Evolutionary conservation across 2,888 invertebrate genomes (phyloP), one percentile per base, ranked within the genome.

Genomic region (Nephrotoma appendiculata): DNA sequence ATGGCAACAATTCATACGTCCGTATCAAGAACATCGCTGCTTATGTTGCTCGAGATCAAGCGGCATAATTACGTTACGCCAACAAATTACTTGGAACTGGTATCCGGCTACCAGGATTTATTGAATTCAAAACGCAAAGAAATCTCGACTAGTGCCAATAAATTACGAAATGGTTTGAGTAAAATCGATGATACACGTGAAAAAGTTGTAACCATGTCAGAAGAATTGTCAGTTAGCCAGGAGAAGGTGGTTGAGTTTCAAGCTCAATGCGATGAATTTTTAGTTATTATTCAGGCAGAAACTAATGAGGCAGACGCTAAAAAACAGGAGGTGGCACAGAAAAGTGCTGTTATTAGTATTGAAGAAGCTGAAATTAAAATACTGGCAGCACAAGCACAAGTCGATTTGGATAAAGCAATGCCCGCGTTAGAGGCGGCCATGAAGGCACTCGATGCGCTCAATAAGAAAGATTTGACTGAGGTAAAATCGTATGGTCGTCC

Each of bases 401-500:
- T 95, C 31, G 98, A 98, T 92, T 92, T 98, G 86, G 95, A 95
- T 87, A 94, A 95, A 88, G 98, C 97, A 2, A 94, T 98, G 94
- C 98, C 98, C 0, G 97, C 97, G 12, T 91, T 98, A 0, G 95
- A 97, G 52, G 97, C 96, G 89, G 98, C 98, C 42, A 94, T 96
- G 1, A 89, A 89, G 48, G 96, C 97, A 0, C 91, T 97, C 86
- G 96, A 96, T 89, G 93, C 96, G 0, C 91, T 97, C 19, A 97
- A 96, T 90, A 97, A 97, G 91, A 96, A 96, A 90, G 97, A 97
- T 90, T 95, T 98, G 87, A 95, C 96, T 71, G 98, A 98, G 93
- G 96, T 98, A 87, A 97, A 97, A 90, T 97, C 97, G 0, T 98
- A 98, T 90, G 95, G 95, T 0, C 95, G 96, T 87, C 98, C 98